These are phyloP conservation scores for Chiloscyllium punctatum DNA, from an alignment of 2,797 vertebrate species.

Conservation along the genomic window DNA sequence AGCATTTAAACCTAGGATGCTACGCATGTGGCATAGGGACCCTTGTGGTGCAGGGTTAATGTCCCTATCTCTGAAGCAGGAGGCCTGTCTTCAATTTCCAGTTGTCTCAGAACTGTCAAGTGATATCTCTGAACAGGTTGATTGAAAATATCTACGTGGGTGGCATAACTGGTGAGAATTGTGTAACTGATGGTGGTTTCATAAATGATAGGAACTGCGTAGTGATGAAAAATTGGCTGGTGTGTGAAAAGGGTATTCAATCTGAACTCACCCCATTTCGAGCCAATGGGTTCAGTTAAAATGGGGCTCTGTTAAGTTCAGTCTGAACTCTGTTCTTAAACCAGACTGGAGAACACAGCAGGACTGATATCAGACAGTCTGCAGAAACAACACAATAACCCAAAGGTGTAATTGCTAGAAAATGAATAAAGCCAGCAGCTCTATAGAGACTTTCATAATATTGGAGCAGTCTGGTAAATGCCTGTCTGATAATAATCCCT, in stretches of 20 bases:
- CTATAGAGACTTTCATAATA: background rate
- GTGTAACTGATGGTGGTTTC: background rate
- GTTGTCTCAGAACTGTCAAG: too few relatives aligned
- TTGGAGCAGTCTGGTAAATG: background rate
- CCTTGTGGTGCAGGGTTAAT: too few relatives aligned
- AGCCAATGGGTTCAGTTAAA: background rate
- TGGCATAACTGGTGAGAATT: background rate
- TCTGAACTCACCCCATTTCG: background rate
- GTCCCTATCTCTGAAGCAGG: too few relatives aligned
- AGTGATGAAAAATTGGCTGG: background rate
- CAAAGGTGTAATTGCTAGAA: background rate
- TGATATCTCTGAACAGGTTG: too few relatives aligned
- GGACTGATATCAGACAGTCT: background rate
- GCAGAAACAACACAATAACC: background rate
- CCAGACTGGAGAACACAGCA: background rate
- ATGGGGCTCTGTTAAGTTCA: background rate
- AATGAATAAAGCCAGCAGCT: background rate
- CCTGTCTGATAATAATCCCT: background rate
- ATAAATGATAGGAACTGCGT: background rate
- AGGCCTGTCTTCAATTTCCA: too few relatives aligned
- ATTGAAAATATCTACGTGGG: too few relatives aligned
- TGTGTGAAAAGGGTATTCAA: background rate
- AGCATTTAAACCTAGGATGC: background rate
- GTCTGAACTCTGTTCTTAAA: background rate
- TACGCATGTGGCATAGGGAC: background rate